Percentiles rank a stretch among this genome's conserved stretches.
phyloP scores from a whole-genome alignment of 2,113 vertebrate genomes.

The Leptosomus discolor region DNA sequence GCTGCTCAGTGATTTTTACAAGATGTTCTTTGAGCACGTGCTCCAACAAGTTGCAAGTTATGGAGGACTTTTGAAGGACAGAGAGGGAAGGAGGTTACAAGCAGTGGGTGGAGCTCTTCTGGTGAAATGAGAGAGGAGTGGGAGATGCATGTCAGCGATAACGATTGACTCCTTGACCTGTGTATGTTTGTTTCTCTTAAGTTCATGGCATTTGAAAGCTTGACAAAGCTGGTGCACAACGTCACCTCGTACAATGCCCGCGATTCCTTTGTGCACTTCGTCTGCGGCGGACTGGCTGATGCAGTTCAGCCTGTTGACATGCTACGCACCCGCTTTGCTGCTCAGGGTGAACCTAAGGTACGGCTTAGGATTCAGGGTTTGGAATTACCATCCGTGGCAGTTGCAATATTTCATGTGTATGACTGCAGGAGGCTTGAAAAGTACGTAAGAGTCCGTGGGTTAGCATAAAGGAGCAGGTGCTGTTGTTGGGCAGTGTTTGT shows the following conservation, averaged over 20 bases:
- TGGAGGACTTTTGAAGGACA: not conserved
- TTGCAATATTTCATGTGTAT: not conserved
- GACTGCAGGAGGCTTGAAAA: not conserved
- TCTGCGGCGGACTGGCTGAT: constrained; percentile 88
- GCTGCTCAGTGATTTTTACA: not conserved
- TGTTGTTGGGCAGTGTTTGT: not conserved
- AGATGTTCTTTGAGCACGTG: not conserved
- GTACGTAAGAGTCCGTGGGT: not conserved
- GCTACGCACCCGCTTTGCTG: constrained; percentile 91
- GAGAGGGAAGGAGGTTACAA: not conserved
- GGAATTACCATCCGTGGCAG: fast-evolving
- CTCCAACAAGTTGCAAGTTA: not conserved
- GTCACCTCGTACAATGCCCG: constrained; percentile 68
- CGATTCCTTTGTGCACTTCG: constrained; percentile 80
- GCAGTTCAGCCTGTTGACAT: constrained; percentile 91
- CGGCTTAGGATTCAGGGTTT: not conserved
- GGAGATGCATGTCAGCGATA: not conserved
- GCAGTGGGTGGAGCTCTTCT: not conserved
- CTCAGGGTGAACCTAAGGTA: constrained; percentile 96
- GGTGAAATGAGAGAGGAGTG: not conserved
- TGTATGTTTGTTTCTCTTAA: constrained; percentile 35
- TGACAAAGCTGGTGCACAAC: constrained; percentile 84
- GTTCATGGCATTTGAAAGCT: constrained; percentile 87
- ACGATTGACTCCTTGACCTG: not conserved
- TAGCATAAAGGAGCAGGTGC: not conserved